Conservation (phyloP, 2,888 invertebrate species). For the Neuroscelio doddi region DNA sequence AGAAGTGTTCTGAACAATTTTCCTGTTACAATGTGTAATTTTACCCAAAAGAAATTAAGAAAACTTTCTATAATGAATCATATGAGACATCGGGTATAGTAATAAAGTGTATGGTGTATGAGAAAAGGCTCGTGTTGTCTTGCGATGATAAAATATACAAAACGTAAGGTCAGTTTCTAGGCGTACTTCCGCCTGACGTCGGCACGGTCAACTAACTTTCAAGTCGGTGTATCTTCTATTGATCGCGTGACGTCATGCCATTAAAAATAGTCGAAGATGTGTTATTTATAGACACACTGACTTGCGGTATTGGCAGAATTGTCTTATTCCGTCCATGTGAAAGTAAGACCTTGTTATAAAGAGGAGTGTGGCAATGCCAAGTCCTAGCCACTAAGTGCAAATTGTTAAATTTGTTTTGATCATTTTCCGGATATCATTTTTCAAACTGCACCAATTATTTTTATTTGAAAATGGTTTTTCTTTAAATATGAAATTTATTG, state of each 20-base stretch:
- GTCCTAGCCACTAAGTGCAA: not conserved
- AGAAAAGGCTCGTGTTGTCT: not conserved
- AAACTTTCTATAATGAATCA: too few relatives aligned
- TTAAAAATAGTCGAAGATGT: conserved; percentile 53
- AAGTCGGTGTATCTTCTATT: conserved; percentile 13
- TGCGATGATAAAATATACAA: conserved; percentile 31
- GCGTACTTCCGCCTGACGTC: conserved; percentile 16
- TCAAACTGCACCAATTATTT: too few relatives aligned
- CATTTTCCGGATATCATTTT: too few relatives aligned
- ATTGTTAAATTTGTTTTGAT: not conserved
- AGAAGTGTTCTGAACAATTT: too few relatives aligned
- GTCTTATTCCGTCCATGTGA: conserved; percentile 18
- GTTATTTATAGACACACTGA: conserved; percentile 54
- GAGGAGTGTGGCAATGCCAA: not conserved
- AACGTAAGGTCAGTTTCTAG: conserved; percentile 55
- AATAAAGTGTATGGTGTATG: too few relatives aligned
- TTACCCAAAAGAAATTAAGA: too few relatives aligned
- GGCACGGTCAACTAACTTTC: conserved; percentile 19
- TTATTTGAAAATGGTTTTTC: too few relatives aligned
- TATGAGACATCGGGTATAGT: too few relatives aligned
- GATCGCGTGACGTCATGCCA: conserved; percentile 41
- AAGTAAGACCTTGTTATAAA: conserved; percentile 25
- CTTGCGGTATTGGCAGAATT: conserved; percentile 12
- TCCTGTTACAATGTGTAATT: too few relatives aligned
- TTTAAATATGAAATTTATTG: too few relatives aligned